phyloP scores from a whole-genome alignment of 1,140 invertebrate species.

The Drosophila pallidifrons region DNA sequence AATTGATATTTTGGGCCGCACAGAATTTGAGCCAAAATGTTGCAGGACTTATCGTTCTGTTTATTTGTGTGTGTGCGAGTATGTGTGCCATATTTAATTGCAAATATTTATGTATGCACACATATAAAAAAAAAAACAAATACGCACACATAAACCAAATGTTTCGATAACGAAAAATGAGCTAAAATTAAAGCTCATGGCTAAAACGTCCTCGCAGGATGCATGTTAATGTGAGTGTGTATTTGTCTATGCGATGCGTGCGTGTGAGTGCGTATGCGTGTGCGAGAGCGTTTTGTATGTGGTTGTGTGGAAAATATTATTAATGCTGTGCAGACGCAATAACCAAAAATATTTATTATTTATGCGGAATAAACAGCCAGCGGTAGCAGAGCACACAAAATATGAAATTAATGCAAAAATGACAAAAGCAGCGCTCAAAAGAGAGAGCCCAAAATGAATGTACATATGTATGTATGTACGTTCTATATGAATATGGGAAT shows the following conservation, averaged over 20 bases:
- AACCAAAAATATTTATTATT: conserved; percentile 84
- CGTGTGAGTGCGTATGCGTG: conserved; percentile 20
- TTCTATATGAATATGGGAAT: conserved; percentile 31
- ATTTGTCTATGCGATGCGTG: conserved; percentile 6
- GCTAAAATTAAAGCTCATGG: conserved; percentile 80
- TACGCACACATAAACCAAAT: conserved; percentile 60
- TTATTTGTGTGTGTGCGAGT: conserved; percentile 26
- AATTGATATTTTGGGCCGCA: conserved; percentile 15
- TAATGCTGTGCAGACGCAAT: conserved; percentile 82
- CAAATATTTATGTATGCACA: conserved; percentile 69
- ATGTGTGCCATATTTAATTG: conserved; percentile 77
- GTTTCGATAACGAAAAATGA: conserved; percentile 83
- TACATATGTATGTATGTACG: conserved; percentile 15
- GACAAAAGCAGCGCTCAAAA: conserved; percentile 68
- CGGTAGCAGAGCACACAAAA: conserved; percentile 65
- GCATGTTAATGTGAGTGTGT: conserved; percentile 41
- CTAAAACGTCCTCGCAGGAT: conserved; percentile 54
- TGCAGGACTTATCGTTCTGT: conserved; percentile 16
- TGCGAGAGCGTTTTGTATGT: background rate
- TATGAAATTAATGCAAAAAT: conserved; percentile 84
- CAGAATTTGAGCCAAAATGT: conserved; percentile 41
- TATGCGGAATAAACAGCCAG: conserved; percentile 81
- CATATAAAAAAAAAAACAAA: conserved; percentile 65
- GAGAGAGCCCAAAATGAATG: conserved; percentile 42
- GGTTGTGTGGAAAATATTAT: conserved; percentile 68